Percentiles rank a stretch among this genome's conserved stretches.
Evolutionary conservation across 2,888 invertebrate species (phyloP).

Genomic region (Phragmatobia fuliginosa): DNA sequence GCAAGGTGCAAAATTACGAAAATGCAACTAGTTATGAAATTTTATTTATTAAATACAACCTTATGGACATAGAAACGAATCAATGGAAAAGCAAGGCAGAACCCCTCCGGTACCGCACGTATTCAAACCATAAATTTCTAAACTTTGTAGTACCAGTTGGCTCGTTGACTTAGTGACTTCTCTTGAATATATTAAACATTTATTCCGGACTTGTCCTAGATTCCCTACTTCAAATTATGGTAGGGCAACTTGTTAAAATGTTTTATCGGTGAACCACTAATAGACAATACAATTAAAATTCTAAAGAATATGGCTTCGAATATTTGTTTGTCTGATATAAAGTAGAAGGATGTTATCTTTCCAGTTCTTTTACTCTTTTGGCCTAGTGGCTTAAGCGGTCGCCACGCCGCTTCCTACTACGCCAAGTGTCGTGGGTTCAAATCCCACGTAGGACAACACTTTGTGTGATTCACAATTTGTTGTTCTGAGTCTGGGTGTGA

Average conservation of each 20-base stretch:
- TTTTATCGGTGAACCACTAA: neutral
- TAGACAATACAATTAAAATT: neutral
- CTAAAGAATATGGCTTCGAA: neutral
- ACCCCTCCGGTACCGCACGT: neutral
- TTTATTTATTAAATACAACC: neutral
- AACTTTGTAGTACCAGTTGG: constrained; percentile 5
- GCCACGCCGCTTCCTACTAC: too few species aligned
- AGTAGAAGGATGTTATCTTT: too few species aligned
- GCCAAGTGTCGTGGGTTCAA: too few species aligned
- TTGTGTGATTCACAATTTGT: too few species aligned
- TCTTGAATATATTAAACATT: constrained; percentile 5
- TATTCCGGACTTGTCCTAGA: constrained; percentile 4
- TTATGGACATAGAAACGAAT: neutral
- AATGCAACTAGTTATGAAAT: too few species aligned
- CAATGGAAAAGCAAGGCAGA: neutral
- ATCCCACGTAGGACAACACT: too few species aligned
- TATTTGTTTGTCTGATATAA: neutral
- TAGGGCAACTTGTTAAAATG: constrained; percentile 1
- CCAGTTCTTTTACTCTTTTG: too few species aligned
- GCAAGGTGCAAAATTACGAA: too few species aligned
- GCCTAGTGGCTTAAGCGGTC: too few species aligned
- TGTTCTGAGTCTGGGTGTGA: too few species aligned
- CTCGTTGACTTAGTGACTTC: constrained; percentile 4
- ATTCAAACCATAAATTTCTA: constrained; percentile 2
- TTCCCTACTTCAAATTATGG: neutral